Evolutionary conservation across 2,888 invertebrate genomes (phyloP).

Genomic region (Cepaea hortensis): DNA sequence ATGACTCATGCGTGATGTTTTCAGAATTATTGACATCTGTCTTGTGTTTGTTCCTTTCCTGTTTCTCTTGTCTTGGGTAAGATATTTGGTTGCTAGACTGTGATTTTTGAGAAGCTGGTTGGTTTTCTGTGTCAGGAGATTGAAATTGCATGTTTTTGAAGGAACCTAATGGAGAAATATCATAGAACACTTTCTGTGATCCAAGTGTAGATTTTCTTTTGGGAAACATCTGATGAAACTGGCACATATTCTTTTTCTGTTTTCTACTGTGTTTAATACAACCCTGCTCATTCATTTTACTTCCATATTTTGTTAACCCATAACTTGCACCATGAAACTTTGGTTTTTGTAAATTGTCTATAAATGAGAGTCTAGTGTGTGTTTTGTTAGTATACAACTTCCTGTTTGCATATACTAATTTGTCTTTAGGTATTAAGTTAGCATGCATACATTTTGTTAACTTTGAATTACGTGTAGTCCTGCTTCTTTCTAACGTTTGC

Average conservation of each 20-base stretch:
- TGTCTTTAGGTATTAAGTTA: not conserved
- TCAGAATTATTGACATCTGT: not conserved
- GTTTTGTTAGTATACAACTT: not conserved
- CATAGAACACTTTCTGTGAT: not conserved
- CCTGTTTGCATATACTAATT: not conserved
- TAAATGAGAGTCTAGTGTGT: not conserved
- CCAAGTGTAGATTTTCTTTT: not conserved
- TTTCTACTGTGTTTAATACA: not conserved
- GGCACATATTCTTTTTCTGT: not conserved
- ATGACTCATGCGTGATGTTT: not conserved
- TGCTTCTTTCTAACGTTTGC: too few relatives aligned
- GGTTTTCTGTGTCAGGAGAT: not conserved
- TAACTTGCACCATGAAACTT: too few relatives aligned
- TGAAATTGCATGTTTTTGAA: not conserved
- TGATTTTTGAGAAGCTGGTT: not conserved
- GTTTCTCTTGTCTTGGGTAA: not conserved
- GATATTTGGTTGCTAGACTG: not conserved
- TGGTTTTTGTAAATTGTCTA: too few relatives aligned
- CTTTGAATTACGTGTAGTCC: not conserved
- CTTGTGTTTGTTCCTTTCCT: not conserved
- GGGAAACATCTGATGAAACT: not conserved
- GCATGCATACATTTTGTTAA: too few relatives aligned
- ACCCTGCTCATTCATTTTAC: not conserved
- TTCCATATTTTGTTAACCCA: not conserved
- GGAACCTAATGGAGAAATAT: not conserved